Conservation (phyloP, 2,113 vertebrate genomes). For the Ailuropoda melanoleuca region DNA sequence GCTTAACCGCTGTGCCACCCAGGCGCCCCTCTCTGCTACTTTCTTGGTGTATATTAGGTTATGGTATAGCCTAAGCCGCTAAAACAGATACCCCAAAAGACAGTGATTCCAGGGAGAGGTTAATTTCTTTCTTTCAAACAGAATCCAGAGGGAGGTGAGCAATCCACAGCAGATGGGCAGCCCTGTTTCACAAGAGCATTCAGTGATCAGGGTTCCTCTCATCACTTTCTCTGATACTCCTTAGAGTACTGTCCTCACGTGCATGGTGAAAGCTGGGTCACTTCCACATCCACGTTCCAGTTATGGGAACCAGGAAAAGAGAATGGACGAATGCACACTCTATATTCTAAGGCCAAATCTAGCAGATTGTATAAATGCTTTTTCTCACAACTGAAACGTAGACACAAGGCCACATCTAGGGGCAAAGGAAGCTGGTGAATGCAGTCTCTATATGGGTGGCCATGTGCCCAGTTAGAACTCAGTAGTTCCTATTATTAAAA, state of each 20-base stretch:
- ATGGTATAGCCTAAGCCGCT: neutral
- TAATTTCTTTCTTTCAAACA: neutral
- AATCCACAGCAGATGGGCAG: neutral
- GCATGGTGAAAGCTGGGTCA: neutral
- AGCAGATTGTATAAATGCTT: neutral
- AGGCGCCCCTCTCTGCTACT: neutral
- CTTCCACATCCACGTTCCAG: neutral
- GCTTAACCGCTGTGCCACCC: no score
- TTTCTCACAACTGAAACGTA: neutral
- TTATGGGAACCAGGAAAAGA: neutral
- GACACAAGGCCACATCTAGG: neutral
- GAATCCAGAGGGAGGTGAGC: neutral
- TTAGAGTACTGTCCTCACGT: neutral
- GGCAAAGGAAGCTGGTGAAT: neutral
- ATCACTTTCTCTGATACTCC: neutral
- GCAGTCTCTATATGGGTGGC: neutral
- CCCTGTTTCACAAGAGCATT: neutral
- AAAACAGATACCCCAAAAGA: neutral
- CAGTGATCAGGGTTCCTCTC: neutral
- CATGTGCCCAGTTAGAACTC: neutral
- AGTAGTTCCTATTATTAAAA: neutral
- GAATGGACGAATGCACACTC: no score
- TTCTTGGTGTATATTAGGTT: neutral
- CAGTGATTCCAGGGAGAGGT: neutral
- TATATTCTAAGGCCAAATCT: neutral